Evolutionary conservation across 2,113 vertebrate species (phyloP).

Genomic region (Prolemur simus): DNA sequence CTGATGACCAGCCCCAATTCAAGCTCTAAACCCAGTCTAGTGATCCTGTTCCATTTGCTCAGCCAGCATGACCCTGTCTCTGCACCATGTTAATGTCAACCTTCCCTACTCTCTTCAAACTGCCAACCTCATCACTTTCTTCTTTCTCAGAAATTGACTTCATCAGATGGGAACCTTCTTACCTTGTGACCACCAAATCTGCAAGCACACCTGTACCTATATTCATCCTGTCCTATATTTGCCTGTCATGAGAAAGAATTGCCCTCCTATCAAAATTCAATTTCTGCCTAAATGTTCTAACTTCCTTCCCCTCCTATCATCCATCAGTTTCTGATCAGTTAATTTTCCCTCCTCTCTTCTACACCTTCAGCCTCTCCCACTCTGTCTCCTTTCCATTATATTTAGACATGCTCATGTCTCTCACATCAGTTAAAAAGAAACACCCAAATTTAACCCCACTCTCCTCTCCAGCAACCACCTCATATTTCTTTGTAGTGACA

Average conservation of each 20-base stretch:
- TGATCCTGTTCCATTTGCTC: not conserved
- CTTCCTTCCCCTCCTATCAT: not conserved
- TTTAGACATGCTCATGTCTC: not conserved
- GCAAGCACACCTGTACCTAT: not conserved
- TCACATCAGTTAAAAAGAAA: not conserved
- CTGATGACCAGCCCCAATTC: not conserved
- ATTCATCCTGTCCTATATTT: not conserved
- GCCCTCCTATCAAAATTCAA: not conserved
- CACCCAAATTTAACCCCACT: not conserved
- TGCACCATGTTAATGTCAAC: not conserved
- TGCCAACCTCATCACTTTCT: not conserved
- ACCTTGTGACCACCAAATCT: not conserved
- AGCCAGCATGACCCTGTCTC: not conserved
- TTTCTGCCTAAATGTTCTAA: not conserved
- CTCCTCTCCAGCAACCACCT: not conserved
- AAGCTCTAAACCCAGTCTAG: not conserved
- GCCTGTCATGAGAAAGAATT: not conserved
- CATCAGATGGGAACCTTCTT: not conserved
- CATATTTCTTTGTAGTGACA: not conserved
- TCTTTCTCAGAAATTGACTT: not conserved
- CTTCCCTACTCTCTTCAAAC: not conserved
- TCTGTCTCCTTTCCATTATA: not conserved
- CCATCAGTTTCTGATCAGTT: not conserved
- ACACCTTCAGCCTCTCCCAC: not conserved
- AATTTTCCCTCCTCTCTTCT: too few species aligned